phyloP scores from a whole-genome alignment of 2,797 vertebrate species.

The Sebastes alutus region DNA sequence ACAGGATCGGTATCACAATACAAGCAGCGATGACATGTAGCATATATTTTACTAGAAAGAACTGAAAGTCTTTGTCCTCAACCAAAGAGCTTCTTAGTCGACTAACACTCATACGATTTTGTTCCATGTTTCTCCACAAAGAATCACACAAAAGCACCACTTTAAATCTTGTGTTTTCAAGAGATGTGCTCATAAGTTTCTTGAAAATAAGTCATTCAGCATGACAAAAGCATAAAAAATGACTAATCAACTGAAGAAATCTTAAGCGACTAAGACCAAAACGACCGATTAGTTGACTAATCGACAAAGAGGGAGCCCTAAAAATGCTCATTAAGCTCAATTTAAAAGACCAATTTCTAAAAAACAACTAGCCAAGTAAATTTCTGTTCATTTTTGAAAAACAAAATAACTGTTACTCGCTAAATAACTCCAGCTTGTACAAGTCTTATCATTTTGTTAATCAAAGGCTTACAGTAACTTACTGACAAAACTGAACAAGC shows the following conservation, averaged over 20 bases:
- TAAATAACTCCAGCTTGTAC: not conserved
- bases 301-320: too few relatives aligned
- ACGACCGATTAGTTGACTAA: too few relatives aligned
- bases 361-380: not conserved
- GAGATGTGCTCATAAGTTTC: too few relatives aligned
- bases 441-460: not conserved
- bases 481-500: not conserved
- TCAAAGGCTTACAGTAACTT: not conserved
- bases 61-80: not conserved
- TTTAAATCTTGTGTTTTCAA: fast-evolving
- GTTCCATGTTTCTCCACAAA: too few relatives aligned
- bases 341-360: not conserved
- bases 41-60: not conserved
- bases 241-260: too few relatives aligned
- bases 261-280: too few relatives aligned
- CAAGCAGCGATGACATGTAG: not conserved
- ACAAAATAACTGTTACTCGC: not conserved
- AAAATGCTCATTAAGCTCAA: not conserved
- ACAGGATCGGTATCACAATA: not conserved
- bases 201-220: too few relatives aligned
- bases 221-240: too few relatives aligned
- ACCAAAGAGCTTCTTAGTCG: too few relatives aligned
- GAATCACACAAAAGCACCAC: too few relatives aligned
- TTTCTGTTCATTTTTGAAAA: not conserved
- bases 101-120: too few relatives aligned